Conservation (phyloP, 2,113 vertebrate genomes). For the Cyanoramphus novaezelandiae region DNA sequence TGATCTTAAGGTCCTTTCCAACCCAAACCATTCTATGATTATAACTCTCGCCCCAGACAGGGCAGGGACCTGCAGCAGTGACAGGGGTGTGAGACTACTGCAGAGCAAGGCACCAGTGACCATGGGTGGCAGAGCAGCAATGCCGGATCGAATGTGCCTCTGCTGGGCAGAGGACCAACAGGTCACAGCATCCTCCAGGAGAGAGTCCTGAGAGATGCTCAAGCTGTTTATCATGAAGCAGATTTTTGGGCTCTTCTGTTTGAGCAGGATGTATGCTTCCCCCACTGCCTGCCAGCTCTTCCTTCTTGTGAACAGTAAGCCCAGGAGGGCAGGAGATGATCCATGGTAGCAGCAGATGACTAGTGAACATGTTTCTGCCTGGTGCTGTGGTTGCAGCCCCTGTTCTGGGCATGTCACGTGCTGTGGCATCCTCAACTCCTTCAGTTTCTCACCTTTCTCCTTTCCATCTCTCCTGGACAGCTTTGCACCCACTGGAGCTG, state of each 20-base stretch:
- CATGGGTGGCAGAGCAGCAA: accelerated
- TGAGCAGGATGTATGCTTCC: background rate
- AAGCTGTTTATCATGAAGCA: background rate
- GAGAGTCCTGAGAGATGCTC: background rate
- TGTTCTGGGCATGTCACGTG: background rate
- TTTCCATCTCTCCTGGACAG: background rate
- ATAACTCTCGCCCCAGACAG: background rate
- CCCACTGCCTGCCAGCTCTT: background rate
- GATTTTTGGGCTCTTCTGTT: background rate
- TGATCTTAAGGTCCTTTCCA: background rate
- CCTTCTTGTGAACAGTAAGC: background rate
- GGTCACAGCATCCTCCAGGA: background rate
- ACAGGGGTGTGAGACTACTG: background rate
- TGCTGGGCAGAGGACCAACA: background rate
- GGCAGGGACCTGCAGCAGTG: accelerated
- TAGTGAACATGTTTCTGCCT: background rate
- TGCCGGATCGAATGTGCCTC: accelerated
- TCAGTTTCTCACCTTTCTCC: background rate
- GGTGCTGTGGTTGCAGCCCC: background rate
- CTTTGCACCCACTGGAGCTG: background rate
- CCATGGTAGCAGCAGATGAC: accelerated
- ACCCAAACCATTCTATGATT: background rate
- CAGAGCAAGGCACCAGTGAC: background rate
- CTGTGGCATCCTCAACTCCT: background rate
- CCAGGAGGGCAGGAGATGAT: background rate